Base-by-base conservation (phyloP, 2,888 invertebrate species). In the Hydropsyche betteni region DNA sequence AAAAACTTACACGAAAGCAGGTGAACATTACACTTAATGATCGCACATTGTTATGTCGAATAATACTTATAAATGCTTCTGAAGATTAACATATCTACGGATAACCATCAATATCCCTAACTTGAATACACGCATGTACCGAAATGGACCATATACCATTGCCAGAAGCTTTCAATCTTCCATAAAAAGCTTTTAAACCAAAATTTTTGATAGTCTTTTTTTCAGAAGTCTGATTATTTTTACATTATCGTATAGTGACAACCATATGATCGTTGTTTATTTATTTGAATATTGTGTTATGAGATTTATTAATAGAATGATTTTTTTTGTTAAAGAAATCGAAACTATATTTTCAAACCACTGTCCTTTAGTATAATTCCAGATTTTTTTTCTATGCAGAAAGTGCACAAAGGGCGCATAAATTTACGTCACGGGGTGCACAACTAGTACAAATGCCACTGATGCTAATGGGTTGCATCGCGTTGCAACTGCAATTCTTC, bases 371-470 rank as follows among this genome's bases (percentile, higher is more conserved):
- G 51, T n/a, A 51, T 51, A 8, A 51, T 51, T 51, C 10, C 51
- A 1, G 16, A 6, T 1, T 5, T 55, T 55, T n/a, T 55, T 55
- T 55, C 16, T 3, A 10, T 36, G 64, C 36, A 36, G 3, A 64
- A 64, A 64, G 33, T 36, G 64, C 36, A 64, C 64, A 64, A 64
- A 64, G 36, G 64, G 34, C 64, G 34, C 44, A 64, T 64, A 64
- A 64, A 64, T 64, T 36, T 55, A 36, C 64, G 36, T 10, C 44
- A 64, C 6, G 64, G 64, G 61, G 64, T 55, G 16, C 16, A 64
- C 64, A 64, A 64, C 10, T 36, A 10, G 64, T 34, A 34, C 34
- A 64, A 64, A 64, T 64, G 64, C 64, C 64, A 64, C 64, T 34
- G 64, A 12, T 36, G 34, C 64, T 64, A 64, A 64, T 64, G 64